Evolutionary conservation across 2,113 vertebrate species (phyloP).

Genomic region (Tricholaema leucomelas): DNA sequence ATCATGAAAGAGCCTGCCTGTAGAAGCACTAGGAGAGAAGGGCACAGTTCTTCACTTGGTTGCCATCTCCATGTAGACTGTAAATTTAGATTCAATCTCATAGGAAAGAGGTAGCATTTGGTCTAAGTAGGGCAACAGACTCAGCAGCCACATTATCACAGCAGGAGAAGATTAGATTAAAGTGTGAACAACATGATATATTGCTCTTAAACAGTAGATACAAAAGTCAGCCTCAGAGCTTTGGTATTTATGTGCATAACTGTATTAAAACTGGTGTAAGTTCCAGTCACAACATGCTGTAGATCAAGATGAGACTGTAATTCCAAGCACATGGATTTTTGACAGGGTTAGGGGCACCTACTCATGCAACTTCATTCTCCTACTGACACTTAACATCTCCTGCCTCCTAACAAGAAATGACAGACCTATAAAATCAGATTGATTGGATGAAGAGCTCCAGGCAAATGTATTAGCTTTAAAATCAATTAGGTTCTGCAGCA

Average conservation of each 20-base stretch:
- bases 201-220: conserved; percentile 56
- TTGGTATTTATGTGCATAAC: conserved; percentile 25
- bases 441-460: conserved; percentile 1
- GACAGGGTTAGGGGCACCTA: neutral
- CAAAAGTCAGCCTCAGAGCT: conserved; percentile 30
- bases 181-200: conserved; percentile 46
- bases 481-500: neutral
- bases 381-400: neutral
- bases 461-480: neutral
- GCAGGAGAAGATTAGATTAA: conserved; percentile 55
- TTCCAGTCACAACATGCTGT: conserved; percentile 14
- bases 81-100: conserved; percentile 25
- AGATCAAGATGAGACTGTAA: conserved; percentile 1
- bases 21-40: neutral
- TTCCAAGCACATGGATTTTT: neutral
- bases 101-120: conserved; percentile 29
- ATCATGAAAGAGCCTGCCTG: neutral
- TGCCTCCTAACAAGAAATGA: neutral
- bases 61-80: neutral
- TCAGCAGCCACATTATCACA: conserved; percentile 55
- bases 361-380: neutral
- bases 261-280: neutral
- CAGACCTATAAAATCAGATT: neutral
- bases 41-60: neutral
- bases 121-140: conserved; percentile 36